Evolutionary conservation across 2,797 vertebrate species (phyloP).

Genomic region (Eptatretus atami): DNA sequence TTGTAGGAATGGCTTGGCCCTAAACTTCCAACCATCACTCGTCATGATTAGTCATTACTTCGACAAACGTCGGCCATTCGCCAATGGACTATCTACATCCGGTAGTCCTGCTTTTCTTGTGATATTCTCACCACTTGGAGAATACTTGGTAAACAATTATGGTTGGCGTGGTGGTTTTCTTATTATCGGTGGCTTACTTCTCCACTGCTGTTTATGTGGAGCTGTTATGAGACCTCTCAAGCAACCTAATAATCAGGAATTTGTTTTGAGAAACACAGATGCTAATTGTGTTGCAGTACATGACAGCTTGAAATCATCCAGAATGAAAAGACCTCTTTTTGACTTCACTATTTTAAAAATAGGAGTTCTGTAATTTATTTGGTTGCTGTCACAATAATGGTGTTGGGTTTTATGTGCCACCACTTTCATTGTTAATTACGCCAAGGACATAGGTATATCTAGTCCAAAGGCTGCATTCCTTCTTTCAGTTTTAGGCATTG

Average conservation of each 20-base stretch:
- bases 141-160: constrained; percentile 37
- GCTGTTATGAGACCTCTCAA: constrained; percentile 55
- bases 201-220: constrained; percentile 69
- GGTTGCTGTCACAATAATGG: constrained; percentile 56
- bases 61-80: constrained; percentile 41
- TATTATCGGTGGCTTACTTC: constrained; percentile 49
- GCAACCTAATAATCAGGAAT: constrained; percentile 13
- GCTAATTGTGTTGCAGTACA: not conserved
- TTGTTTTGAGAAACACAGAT: constrained; percentile 13
- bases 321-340: constrained; percentile 28
- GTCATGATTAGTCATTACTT: constrained; percentile 93
- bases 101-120: constrained; percentile 72
- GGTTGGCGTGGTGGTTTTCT: constrained; percentile 84
- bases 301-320: not conserved
- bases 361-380: constrained; percentile 54
- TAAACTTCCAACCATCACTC: constrained; percentile 82
- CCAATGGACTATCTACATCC: constrained; percentile 60
- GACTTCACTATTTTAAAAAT: constrained; percentile 59
- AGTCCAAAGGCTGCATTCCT: constrained; percentile 58
- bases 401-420: constrained; percentile 66
- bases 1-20: constrained; percentile 44
- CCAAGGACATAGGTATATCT: constrained; percentile 40
- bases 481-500: constrained; percentile 49
- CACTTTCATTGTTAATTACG: constrained; percentile 74
- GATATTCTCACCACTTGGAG: constrained; percentile 51